Conservation (phyloP, 2,797 vertebrate genomes). For the Gallinago stenura region DNA sequence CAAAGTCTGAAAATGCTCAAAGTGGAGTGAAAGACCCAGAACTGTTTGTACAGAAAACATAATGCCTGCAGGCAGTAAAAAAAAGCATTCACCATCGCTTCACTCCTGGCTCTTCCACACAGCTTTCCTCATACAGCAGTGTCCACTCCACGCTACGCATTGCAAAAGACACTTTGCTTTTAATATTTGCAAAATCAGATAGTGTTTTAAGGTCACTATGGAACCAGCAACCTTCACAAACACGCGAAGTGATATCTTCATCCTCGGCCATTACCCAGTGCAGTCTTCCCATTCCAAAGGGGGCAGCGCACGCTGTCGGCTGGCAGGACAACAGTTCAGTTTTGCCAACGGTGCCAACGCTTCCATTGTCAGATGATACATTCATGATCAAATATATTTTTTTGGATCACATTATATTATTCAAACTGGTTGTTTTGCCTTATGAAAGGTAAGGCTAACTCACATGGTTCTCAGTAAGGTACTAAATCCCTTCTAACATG, state of each 20-base stretch:
- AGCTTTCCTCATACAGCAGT: neutral
- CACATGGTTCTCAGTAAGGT: neutral
- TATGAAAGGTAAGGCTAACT: neutral
- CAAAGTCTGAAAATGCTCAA: neutral
- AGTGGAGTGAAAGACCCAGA: neutral
- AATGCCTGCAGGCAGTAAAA: neutral
- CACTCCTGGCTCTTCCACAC: neutral
- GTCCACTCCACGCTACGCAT: neutral
- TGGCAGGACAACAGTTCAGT: neutral
- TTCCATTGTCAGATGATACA: neutral
- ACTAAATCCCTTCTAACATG: neutral
- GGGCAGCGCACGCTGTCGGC: rapidly evolving
- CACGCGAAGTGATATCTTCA: neutral
- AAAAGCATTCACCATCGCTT: rapidly evolving
- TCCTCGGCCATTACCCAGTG: rapidly evolving
- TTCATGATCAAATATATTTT: neutral
- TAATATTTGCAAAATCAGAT: neutral
- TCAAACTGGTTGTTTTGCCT: neutral
- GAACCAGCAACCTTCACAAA: neutral
- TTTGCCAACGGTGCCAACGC: neutral
- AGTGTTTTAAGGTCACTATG: neutral
- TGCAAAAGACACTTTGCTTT: neutral
- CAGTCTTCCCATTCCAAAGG: rapidly evolving
- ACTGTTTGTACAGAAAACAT: neutral
- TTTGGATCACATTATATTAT: neutral